Conservation (phyloP, 2,888 invertebrate species). For the Trichogramma evanescens region DNA sequence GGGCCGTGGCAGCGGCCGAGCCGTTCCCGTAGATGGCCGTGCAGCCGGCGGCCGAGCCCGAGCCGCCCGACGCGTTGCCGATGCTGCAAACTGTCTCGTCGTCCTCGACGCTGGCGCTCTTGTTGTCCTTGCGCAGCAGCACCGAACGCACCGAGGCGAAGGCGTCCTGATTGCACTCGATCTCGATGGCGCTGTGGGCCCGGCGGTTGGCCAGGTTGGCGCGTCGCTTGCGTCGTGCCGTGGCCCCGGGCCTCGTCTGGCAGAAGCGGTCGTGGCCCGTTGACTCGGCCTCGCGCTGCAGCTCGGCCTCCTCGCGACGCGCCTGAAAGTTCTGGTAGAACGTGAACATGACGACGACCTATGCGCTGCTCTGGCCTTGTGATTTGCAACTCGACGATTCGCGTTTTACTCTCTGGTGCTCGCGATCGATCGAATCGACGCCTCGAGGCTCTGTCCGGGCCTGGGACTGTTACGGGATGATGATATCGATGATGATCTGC, state of each 20-base stretch:
- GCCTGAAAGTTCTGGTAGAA: slow-evolving; percentile 20
- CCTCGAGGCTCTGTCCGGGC: too few relatives aligned
- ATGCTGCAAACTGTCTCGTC: slow-evolving; percentile 37
- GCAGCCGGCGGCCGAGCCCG: background rate
- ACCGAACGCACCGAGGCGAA: slow-evolving; percentile 37
- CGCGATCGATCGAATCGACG: too few relatives aligned
- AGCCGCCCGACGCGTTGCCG: too few relatives aligned
- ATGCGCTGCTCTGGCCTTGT: background rate
- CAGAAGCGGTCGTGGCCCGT: slow-evolving; percentile 79
- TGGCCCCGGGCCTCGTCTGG: slow-evolving; percentile 56
- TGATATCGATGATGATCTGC: too few relatives aligned
- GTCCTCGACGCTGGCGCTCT: slow-evolving; percentile 62
- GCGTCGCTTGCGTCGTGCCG: slow-evolving; percentile 33
- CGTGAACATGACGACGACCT: slow-evolving; percentile 11
- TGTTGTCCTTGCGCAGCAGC: slow-evolving; percentile 47
- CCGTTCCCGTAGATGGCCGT: too few relatives aligned
- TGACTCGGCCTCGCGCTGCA: slow-evolving; percentile 48
- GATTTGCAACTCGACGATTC: too few relatives aligned
- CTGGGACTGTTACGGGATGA: too few relatives aligned
- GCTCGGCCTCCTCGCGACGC: slow-evolving; percentile 48
- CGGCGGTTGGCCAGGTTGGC: slow-evolving; percentile 38
- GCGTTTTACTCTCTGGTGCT: too few relatives aligned
- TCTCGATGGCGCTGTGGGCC: slow-evolving; percentile 43
- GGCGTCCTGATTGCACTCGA: slow-evolving; percentile 38
- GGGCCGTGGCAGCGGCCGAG: background rate